Evolutionary conservation across 2,797 vertebrate species (phyloP).

Genomic region (Atherinosoma microstoma): DNA sequence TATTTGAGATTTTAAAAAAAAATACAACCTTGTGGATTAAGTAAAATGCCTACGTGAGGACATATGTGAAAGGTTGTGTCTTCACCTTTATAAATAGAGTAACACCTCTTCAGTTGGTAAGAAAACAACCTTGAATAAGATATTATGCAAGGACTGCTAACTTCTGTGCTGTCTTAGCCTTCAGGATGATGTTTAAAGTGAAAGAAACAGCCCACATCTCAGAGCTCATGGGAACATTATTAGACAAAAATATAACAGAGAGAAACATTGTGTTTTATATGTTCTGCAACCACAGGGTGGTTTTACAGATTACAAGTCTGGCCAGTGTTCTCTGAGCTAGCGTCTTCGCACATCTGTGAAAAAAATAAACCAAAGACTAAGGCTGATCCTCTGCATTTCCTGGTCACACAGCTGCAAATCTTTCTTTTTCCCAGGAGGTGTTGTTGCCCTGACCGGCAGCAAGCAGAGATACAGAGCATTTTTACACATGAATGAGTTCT

Average conservation of each 20-base stretch:
- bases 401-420: constrained; percentile 44
- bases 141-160: too few relatives aligned
- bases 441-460: constrained; percentile 26
- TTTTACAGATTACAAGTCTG: constrained; percentile 8
- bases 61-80: background rate
- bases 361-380: constrained; percentile 81
- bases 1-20: too few relatives aligned
- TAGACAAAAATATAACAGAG: background rate
- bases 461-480: constrained; percentile 33
- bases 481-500: constrained; percentile 23
- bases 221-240: background rate
- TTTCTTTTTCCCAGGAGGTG: constrained; percentile 16
- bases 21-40: too few relatives aligned
- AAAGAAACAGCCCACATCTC: constrained; percentile 20
- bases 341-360: constrained; percentile 74
- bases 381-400: constrained; percentile 73
- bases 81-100: background rate
- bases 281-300: background rate
- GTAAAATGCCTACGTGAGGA: background rate
- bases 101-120: background rate
- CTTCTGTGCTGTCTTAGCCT: background rate
- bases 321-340: background rate
- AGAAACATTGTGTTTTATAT: background rate
- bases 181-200: background rate
- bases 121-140: too few relatives aligned